Evolutionary conservation across 1,140 invertebrate genomes (phyloP).

Genomic region (Psix sp.): DNA sequence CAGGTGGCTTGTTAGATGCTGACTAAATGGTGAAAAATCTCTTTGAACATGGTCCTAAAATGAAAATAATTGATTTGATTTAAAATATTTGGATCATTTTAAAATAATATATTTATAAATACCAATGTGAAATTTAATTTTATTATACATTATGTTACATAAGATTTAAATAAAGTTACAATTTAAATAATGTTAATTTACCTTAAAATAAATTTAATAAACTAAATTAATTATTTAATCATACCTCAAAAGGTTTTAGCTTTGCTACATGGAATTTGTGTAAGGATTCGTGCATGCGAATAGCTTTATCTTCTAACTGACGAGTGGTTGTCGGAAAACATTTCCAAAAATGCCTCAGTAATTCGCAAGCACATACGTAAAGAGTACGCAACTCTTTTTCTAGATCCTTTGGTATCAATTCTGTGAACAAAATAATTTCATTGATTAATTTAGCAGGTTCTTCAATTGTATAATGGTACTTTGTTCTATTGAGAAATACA

Average conservation of each 20-base stretch:
- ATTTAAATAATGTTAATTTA: background rate
- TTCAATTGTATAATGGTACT: slow-evolving; percentile 3
- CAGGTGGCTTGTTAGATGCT: slow-evolving; percentile 90
- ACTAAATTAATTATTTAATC: slow-evolving; percentile 5
- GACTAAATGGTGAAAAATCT: slow-evolving; percentile 86
- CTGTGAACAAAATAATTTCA: slow-evolving; percentile 73
- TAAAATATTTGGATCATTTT: too few species aligned
- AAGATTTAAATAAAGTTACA: slow-evolving; percentile 5
- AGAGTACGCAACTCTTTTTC: slow-evolving; percentile 89
- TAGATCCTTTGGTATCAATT: slow-evolving; percentile 88
- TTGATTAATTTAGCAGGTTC: too few species aligned
- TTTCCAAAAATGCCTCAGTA: slow-evolving; percentile 95
- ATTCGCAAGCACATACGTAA: slow-evolving; percentile 90
- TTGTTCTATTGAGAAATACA: slow-evolving; percentile 67
- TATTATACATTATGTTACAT: too few species aligned
- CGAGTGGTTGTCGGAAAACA: slow-evolving; percentile 93
- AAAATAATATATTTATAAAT: too few species aligned
- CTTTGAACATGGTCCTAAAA: slow-evolving; percentile 85
- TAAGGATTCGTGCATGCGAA: slow-evolving; percentile 91
- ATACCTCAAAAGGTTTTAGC: slow-evolving; percentile 89
- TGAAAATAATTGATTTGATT: too few species aligned
- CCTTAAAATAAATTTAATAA: slow-evolving; percentile 6
- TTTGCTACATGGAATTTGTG: slow-evolving; percentile 91
- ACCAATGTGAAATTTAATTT: too few species aligned
- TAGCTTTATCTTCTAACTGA: slow-evolving; percentile 87